Conservation (phyloP, 2,113 vertebrate genomes). For the Trinectes maculatus region DNA sequence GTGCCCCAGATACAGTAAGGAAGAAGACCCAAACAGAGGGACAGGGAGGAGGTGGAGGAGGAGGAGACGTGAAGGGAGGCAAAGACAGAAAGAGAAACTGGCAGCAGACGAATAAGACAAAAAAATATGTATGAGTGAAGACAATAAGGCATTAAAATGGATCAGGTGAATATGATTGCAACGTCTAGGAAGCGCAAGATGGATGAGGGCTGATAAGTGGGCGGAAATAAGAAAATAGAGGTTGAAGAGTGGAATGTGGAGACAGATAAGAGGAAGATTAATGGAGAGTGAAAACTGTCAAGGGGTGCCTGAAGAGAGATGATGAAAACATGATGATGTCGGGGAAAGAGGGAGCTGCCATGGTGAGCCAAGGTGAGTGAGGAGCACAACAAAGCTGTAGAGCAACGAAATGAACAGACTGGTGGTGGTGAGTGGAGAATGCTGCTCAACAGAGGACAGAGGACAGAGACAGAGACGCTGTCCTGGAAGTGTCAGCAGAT, state of each 20-base stretch:
- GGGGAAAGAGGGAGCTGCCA: slow-evolving; percentile 36
- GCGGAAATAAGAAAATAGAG: slow-evolving; percentile 55
- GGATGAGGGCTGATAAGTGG: slow-evolving; percentile 47
- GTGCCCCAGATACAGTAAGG: slow-evolving; percentile 63
- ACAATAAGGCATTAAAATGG: slow-evolving; percentile 28
- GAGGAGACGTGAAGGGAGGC: slow-evolving; percentile 15
- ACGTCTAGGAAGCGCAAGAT: slow-evolving; percentile 24
- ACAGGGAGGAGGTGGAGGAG: background rate
- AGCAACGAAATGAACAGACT: slow-evolving; percentile 36
- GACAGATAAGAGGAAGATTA: slow-evolving; percentile 51
- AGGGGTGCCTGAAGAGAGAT: slow-evolving; percentile 34
- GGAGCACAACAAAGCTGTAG: background rate
- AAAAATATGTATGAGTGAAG: slow-evolving; percentile 43
- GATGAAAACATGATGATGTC: slow-evolving; percentile 53
- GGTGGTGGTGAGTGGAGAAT: slow-evolving; percentile 49
- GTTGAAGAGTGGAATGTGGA: slow-evolving; percentile 51
- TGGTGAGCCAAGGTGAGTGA: slow-evolving; percentile 18
- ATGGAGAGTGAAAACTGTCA: slow-evolving; percentile 35
- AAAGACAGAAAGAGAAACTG: slow-evolving; percentile 39
- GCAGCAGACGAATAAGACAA: slow-evolving; percentile 39
- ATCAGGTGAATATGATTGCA: slow-evolving; percentile 29
- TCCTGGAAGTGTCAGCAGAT: slow-evolving; percentile 56
- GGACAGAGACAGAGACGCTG: slow-evolving; percentile 7
- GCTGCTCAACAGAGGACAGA: slow-evolving; percentile 26
- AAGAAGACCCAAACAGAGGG: slow-evolving; percentile 28